phyloP scores from a whole-genome alignment of 2,888 invertebrate genomes.

The Eumerus sabulonum region DNA sequence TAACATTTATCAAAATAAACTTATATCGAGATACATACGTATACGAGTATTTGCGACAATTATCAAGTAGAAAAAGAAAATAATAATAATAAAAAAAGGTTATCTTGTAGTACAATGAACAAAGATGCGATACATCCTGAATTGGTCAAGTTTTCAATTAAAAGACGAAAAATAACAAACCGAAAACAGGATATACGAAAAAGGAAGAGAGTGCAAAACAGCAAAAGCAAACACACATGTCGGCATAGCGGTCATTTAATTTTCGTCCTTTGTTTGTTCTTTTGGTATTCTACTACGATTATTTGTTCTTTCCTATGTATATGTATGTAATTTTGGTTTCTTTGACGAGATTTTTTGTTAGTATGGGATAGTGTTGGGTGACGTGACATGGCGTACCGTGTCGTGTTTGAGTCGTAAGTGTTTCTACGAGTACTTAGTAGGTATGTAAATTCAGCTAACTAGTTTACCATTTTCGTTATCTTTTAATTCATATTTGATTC shows the following conservation, averaged over 20 bases:
- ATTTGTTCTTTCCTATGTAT: background rate
- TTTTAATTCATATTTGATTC: slow-evolving; percentile 5
- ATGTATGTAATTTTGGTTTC: background rate
- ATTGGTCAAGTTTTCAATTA: too few species aligned
- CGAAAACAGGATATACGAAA: slow-evolving; percentile 16
- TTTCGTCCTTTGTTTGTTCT: slow-evolving; percentile 45
- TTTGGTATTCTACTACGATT: slow-evolving; percentile 27
- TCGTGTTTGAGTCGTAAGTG: slow-evolving; percentile 22
- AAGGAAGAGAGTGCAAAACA: slow-evolving; percentile 59
- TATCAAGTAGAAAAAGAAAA: slow-evolving; percentile 7
- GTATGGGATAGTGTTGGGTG: slow-evolving; percentile 20
- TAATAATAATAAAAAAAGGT: too few species aligned
- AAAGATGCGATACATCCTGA: slow-evolving; percentile 62
- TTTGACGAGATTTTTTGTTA: slow-evolving; percentile 11
- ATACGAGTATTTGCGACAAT: too few species aligned
- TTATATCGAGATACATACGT: background rate
- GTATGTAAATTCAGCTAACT: slow-evolving; percentile 61
- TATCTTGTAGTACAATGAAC: slow-evolving; percentile 52
- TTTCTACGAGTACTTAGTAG: slow-evolving; percentile 34
- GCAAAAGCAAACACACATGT: slow-evolving; percentile 69
- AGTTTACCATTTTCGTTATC: slow-evolving; percentile 21
- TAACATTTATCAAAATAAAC: slow-evolving; percentile 15
- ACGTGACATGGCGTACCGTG: slow-evolving; percentile 31
- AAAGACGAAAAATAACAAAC: slow-evolving; percentile 15
- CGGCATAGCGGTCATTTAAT: slow-evolving; percentile 63